Evolutionary conservation across 2,113 vertebrate species (phyloP), one percentile per base, ranked within the genome.

Genomic region (Todiramphus saurophagus): DNA sequence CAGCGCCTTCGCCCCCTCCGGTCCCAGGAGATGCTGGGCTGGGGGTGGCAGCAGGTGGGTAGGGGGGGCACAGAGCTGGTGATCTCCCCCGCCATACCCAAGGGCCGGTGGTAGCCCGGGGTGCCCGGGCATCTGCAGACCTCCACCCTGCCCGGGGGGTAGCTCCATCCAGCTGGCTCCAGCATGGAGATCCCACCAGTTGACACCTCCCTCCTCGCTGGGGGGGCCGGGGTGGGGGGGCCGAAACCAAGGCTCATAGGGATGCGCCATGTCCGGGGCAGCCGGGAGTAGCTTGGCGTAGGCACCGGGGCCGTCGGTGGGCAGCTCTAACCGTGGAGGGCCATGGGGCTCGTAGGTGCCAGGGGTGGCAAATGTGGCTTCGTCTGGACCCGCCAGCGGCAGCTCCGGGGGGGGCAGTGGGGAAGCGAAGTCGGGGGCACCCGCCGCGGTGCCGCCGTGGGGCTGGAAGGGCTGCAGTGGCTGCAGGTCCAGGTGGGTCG

Each of bases 121-220:
- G 33, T 98, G 98, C 66, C 97, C 98, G 10, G 98, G 97, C 8
- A 98, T 97, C 59, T 98, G 98, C 77, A 98, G 91, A 41, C 98
- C 97, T 90, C 98, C 88, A 0, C 91, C 96, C 75, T 98, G 93
- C 78, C 97, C 95, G 13, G 97, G 98, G 87, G 98, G 98, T 94
- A 99, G 98, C 93, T 99, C 99, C 98, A 99, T 99, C 99, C 99
- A 99, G 67, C 98, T 98, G 46, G 99, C 95, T 23, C 98, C 98
- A 5, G 98, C 96, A 78, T 99, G 99, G 62, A 99, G 98, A 81
- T 99, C 99, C 99, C 99, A 99, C 99, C 99, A 99, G 6, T 98
- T 98, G 96, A 98, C 97, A 2, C 98, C 98, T 94, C 98, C 98
- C 15, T 99, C 99, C 16, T 99, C 99, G 0, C 98, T 89, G 31